Percentiles rank a stretch among this genome's conserved stretches.
Evolutionary conservation across 2,113 vertebrate species (phyloP).

Genomic region (Grallaria varia): DNA sequence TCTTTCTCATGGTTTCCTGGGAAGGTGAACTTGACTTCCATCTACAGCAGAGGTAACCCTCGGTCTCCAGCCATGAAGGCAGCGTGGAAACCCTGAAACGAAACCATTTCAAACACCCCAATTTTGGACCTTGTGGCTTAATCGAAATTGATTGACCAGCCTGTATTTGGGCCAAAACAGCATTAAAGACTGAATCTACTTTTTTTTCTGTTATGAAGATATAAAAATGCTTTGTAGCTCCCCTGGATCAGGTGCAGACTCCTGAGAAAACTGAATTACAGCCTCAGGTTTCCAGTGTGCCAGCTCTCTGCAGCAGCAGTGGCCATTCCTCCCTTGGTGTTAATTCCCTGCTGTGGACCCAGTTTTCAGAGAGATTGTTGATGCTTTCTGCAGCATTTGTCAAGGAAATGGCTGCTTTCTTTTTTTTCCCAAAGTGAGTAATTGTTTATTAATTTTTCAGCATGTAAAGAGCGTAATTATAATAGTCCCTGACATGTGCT

Average conservation of each 20-base stretch:
- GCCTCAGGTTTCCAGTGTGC: background rate
- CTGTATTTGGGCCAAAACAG: background rate
- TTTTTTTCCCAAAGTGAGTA: slow-evolving; percentile 41
- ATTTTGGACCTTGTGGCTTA: background rate
- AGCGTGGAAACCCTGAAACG: background rate
- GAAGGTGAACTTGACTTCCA: background rate
- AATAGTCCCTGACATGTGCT: slow-evolving; percentile 62
- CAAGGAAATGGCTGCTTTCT: slow-evolving; percentile 28
- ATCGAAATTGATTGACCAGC: background rate
- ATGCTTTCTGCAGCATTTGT: slow-evolving; percentile 33
- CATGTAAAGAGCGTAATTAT: slow-evolving; percentile 63
- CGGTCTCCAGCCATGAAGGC: background rate
- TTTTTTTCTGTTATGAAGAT: background rate
- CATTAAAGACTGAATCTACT: background rate
- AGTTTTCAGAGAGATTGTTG: slow-evolving; percentile 4
- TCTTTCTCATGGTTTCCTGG: background rate
- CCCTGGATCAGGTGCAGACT: background rate
- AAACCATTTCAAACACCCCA: background rate
- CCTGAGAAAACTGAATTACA: background rate
- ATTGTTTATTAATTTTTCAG: slow-evolving; percentile 71
- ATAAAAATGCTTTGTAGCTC: background rate
- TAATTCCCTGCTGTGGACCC: background rate
- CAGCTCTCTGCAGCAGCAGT: background rate
- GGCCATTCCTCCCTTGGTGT: background rate
- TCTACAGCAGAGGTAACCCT: background rate